Conservation (phyloP, 2,113 vertebrate genomes). For the Genyomyrus donnyi region DNA sequence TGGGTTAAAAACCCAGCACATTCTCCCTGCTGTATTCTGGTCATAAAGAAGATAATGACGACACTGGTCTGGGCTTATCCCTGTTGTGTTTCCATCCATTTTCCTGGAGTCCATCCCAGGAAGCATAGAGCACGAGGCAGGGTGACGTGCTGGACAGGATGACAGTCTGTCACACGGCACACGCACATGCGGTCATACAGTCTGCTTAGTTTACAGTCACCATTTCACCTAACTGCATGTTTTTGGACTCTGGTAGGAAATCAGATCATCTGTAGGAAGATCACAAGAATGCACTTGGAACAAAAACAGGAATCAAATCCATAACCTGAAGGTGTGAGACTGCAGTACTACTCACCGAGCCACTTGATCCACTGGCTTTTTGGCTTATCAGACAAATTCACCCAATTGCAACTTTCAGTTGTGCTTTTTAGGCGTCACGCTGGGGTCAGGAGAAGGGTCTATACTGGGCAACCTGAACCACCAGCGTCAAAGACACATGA, state of each 20-base stretch:
- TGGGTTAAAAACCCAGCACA: not conserved
- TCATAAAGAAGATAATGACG: not conserved
- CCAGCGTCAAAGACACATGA: not conserved
- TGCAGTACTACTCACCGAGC: not conserved
- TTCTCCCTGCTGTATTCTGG: not conserved
- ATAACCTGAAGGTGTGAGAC: not conserved
- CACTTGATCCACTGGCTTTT: not conserved
- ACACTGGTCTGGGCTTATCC: not conserved
- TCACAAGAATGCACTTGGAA: not conserved
- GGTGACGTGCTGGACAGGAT: not conserved
- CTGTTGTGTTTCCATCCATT: not conserved
- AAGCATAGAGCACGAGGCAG: not conserved
- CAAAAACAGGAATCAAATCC: not conserved
- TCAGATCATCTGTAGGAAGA: not conserved
- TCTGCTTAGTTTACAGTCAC: not conserved
- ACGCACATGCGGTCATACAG: not conserved
- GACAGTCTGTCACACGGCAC: not conserved
- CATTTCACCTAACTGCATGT: not conserved
- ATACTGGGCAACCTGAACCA: not conserved
- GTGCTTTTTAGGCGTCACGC: not conserved
- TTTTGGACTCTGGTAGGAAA: not conserved
- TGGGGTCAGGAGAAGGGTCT: not conserved
- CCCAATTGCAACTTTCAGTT: not conserved
- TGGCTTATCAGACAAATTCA: not conserved
- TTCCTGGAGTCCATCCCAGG: not conserved